These are phyloP conservation scores for Tholera decimalis DNA, from an alignment of 2,888 invertebrate genomes.

Conservation along the genomic window DNA sequence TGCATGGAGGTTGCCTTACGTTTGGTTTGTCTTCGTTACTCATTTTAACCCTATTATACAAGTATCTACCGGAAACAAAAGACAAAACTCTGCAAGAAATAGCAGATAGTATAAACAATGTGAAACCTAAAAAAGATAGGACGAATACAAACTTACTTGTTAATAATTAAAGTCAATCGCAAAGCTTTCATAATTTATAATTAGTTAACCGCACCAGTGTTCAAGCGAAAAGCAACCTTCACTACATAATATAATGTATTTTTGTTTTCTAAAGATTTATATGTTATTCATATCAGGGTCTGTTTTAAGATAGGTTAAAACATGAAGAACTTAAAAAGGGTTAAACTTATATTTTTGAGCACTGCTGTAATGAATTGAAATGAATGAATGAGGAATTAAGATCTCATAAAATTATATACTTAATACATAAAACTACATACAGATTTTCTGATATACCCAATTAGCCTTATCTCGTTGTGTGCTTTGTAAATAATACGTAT, in stretches of 20 bases:
- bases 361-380: too few relatives aligned
- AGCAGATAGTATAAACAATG: constrained; percentile 54
- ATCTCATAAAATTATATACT: too few relatives aligned
- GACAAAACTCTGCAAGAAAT: constrained; percentile 75
- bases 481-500: too few relatives aligned
- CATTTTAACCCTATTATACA: constrained; percentile 62
- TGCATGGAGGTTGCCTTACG: constrained; percentile 68
- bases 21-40: constrained; percentile 62
- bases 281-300: not conserved
- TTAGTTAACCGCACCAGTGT: not conserved
- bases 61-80: constrained; percentile 76
- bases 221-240: not conserved
- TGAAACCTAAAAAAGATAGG: constrained; percentile 6
- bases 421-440: too few relatives aligned
- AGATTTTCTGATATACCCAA: too few relatives aligned
- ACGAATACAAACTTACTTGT: constrained; percentile 19
- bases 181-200: not conserved
- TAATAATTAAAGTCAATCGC: not conserved
- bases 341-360: too few relatives aligned
- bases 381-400: too few relatives aligned
- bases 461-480: too few relatives aligned
- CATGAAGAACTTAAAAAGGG: too few relatives aligned
- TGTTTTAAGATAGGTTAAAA: too few relatives aligned
- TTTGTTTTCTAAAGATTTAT: not conserved
- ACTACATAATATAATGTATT: not conserved